A percentile compares a stretch with the other conserved stretches of the same genome.
phyloP scores from a whole-genome alignment of 2,797 vertebrate species.

The Cheirogaleus major region DNA sequence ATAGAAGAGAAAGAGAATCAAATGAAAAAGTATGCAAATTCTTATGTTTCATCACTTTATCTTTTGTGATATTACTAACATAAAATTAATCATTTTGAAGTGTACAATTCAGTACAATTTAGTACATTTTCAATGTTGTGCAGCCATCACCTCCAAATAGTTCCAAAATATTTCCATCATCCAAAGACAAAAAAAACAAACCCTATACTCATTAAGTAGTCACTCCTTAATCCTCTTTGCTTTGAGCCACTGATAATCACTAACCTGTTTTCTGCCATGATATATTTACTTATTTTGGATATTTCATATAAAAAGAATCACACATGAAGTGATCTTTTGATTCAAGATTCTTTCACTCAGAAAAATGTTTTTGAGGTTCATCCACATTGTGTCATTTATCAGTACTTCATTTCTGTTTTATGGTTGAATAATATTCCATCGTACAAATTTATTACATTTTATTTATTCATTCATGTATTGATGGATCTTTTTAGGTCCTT shows the following conservation, averaged over 20 bases:
- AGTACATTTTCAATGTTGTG: background rate
- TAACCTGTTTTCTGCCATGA: background rate
- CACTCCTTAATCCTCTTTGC: too few relatives aligned
- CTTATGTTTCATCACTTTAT: background rate
- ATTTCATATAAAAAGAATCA: background rate
- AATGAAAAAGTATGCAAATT: background rate
- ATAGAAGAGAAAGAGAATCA: background rate
- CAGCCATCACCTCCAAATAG: background rate
- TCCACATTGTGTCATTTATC: background rate
- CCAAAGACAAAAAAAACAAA: background rate
- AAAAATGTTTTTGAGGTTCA: background rate
- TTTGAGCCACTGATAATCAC: background rate
- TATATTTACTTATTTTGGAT: background rate
- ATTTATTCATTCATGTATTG: background rate
- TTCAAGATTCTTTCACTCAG: background rate
- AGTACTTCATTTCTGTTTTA: background rate
- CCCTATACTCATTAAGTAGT: background rate
- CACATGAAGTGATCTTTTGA: background rate
- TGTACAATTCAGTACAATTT: background rate
- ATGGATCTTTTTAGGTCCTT: background rate
- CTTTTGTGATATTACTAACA: background rate
- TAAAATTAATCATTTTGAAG: background rate
- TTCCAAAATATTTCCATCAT: background rate
- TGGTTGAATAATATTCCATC: background rate
- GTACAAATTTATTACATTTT: background rate